Evolutionary conservation across 2,888 invertebrate genomes (phyloP).

Genomic region (Tetragonula carbonaria): DNA sequence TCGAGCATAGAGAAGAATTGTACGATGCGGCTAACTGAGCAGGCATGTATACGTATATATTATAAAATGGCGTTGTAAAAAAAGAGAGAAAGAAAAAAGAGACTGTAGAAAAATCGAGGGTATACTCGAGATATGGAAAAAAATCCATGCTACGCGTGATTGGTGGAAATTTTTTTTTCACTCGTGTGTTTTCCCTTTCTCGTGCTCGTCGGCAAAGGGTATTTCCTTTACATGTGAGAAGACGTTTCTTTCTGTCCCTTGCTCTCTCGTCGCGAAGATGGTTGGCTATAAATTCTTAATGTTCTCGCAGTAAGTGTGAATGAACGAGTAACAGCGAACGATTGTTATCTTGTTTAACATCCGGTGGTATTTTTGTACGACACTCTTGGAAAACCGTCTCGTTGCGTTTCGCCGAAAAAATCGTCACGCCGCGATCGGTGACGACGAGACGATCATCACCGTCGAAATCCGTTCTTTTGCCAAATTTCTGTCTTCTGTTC

Average conservation of each 20-base stretch:
- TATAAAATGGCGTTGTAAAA: neutral
- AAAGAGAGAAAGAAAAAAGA: neutral
- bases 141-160: constrained; percentile 1
- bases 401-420: constrained; percentile 31
- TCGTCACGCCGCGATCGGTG: neutral
- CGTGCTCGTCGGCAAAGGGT: neutral
- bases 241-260: neutral
- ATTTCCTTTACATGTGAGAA: constrained; percentile 35
- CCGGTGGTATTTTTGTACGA: constrained; percentile 51
- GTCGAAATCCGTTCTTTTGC: neutral
- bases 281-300: constrained; percentile 28
- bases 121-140: neutral
- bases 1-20: constrained; percentile 8
- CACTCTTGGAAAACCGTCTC: constrained; percentile 48
- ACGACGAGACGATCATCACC: no score
- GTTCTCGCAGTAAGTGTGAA: constrained; percentile 33
- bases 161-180: constrained; percentile 2
- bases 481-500: neutral
- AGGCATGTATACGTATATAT: constrained; percentile 6
- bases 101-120: neutral
- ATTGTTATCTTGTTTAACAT: constrained; percentile 61
- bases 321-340: constrained; percentile 50
- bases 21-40: constrained; percentile 37
- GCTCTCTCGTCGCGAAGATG: constrained; percentile 8
- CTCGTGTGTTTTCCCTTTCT: constrained; percentile 4